These are phyloP conservation scores for Clarias pachynema DNA, from an alignment of 2,797 vertebrate genomes.

Conservation along the genomic window DNA sequence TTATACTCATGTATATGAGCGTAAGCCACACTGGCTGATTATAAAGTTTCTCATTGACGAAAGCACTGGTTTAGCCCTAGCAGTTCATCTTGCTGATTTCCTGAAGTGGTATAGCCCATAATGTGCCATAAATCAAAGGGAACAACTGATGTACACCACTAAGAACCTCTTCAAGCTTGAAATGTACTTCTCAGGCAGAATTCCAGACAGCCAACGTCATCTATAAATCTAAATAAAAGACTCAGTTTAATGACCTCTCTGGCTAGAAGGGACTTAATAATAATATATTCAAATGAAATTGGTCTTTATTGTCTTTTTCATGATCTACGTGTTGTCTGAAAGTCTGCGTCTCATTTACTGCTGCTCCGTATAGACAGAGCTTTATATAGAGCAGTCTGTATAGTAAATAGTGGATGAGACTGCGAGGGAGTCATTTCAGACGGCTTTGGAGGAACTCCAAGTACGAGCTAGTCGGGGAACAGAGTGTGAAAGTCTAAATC, in stretches of 20 bases:
- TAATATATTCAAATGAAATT: not conserved
- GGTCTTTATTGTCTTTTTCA: not conserved
- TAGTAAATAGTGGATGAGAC: not conserved
- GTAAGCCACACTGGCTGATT: not conserved
- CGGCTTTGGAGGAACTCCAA: constrained; percentile 6
- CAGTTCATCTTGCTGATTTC: not conserved
- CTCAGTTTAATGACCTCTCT: not conserved
- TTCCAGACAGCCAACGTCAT: not conserved
- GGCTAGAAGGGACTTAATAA: not conserved
- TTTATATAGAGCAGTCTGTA: not conserved
- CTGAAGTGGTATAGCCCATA: not conserved
- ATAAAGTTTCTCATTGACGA: not conserved
- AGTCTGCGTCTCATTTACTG: not conserved
- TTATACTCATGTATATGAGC: not conserved
- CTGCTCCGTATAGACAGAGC: not conserved
- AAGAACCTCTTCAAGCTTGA: not conserved
- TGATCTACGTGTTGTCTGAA: not conserved
- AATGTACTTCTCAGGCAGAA: not conserved
- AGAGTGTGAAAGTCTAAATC: not conserved
- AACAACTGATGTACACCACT: not conserved
- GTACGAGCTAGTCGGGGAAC: not conserved
- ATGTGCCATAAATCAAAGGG: not conserved
- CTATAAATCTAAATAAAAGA: not conserved
- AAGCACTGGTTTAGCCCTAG: not conserved
- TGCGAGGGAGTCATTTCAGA: not conserved